Evolutionary conservation across 2,113 vertebrate species (phyloP).

Genomic region (Xiphophorus hellerii): DNA sequence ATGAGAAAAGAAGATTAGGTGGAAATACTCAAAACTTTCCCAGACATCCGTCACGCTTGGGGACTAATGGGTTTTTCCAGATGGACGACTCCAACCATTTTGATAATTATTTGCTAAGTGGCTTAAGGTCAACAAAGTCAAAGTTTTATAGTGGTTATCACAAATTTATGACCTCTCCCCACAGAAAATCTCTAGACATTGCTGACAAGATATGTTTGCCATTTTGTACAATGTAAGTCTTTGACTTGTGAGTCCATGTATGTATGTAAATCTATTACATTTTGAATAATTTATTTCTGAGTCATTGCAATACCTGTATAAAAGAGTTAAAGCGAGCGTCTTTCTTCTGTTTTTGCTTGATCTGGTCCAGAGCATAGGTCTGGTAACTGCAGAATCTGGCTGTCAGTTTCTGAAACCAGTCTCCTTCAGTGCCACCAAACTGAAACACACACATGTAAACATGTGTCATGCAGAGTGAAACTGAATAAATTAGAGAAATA

Average conservation of each 20-base stretch:
- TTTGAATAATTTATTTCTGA: neutral
- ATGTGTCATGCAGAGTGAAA: neutral
- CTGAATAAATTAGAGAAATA: neutral
- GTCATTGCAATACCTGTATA: constrained; percentile 78
- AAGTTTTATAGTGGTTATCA: too few relatives aligned
- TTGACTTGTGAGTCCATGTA: constrained; percentile 4
- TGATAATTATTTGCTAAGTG: too few relatives aligned
- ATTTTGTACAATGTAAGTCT: neutral
- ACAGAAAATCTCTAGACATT: too few relatives aligned
- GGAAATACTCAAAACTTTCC: too few relatives aligned
- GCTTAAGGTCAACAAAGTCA: too few relatives aligned
- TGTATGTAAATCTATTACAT: neutral
- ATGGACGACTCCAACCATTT: too few relatives aligned
- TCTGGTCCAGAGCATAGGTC: constrained; percentile 87
- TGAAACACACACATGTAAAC: constrained; percentile 39
- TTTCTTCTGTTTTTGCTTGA: constrained; percentile 87
- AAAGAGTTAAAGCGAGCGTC: constrained; percentile 87
- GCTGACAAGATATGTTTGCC: too few relatives aligned
- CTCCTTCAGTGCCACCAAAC: constrained; percentile 88
- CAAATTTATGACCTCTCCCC: too few relatives aligned
- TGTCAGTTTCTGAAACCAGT: constrained; percentile 93
- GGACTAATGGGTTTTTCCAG: too few relatives aligned
- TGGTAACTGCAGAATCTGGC: constrained; percentile 92
- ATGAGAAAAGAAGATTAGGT: too few relatives aligned
- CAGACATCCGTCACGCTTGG: too few relatives aligned